Conservation (phyloP, 2,113 vertebrate species). For the Tyrannus savana region DNA sequence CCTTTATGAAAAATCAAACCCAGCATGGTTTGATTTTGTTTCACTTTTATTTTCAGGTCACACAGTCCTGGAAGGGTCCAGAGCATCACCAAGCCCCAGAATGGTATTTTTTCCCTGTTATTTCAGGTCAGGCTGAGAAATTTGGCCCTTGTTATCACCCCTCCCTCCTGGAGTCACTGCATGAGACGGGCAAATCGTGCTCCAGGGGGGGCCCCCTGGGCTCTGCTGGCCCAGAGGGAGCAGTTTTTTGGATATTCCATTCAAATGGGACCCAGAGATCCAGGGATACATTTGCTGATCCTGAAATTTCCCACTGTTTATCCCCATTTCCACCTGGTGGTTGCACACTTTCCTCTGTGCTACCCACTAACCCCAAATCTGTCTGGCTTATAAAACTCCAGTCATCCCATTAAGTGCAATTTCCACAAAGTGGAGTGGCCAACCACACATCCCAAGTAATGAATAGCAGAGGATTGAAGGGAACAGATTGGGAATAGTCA, state of each 20-base stretch:
- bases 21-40: neutral
- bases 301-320: neutral
- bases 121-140: neutral
- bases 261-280: neutral
- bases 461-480: neutral
- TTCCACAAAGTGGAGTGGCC: neutral
- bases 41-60: neutral
- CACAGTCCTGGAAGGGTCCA: neutral
- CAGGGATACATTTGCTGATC: neutral
- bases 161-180: neutral
- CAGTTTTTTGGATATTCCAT: neutral
- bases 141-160: no score
- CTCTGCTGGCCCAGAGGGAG: neutral
- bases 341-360: neutral
- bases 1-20: neutral
- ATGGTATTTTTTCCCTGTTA: neutral
- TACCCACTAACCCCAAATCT: neutral
- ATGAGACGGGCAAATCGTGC: rapidly evolving
- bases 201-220: rapidly evolving
- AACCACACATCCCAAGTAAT: neutral
- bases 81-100: no score
- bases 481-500: conserved; percentile 59
- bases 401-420: neutral
- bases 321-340: neutral
- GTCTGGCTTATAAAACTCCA: neutral